These are phyloP conservation scores for Scatophagus argus DNA, from an alignment of 2,113 vertebrate species.

Conservation along the genomic window DNA sequence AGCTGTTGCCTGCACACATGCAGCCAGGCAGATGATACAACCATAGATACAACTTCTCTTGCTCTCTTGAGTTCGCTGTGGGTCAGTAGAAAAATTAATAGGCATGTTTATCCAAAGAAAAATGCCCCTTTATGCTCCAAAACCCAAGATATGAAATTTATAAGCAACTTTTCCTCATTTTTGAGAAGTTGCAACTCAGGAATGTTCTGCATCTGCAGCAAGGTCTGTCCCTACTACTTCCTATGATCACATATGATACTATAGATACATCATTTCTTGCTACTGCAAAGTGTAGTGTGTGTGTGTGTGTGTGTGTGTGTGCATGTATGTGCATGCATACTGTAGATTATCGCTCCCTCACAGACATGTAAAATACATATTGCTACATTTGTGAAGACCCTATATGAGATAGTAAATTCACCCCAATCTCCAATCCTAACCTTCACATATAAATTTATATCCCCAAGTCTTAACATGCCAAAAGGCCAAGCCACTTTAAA, in stretches of 20 bases:
- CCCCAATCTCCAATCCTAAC: not conserved
- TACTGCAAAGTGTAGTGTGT: not conserved
- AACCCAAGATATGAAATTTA: too few species aligned
- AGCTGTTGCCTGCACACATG: too few species aligned
- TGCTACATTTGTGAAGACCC: not conserved
- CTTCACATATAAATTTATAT: not conserved
- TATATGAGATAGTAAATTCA: not conserved
- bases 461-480: not conserved
- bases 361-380: not conserved
- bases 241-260: not conserved
- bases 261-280: not conserved
- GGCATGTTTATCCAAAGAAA: too few species aligned
- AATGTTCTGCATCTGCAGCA: too few species aligned
- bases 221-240: not conserved
- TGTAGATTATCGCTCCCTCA: not conserved
- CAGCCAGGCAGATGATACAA: too few species aligned
- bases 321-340: too few species aligned
- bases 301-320: not conserved
- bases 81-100: too few species aligned
- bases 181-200: too few species aligned
- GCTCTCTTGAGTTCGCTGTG: too few species aligned
- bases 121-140: too few species aligned
- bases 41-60: too few species aligned
- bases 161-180: too few species aligned
- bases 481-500: not conserved